phyloP scores from a whole-genome alignment of 2,113 vertebrate species.

The Megaceryle maxima region DNA sequence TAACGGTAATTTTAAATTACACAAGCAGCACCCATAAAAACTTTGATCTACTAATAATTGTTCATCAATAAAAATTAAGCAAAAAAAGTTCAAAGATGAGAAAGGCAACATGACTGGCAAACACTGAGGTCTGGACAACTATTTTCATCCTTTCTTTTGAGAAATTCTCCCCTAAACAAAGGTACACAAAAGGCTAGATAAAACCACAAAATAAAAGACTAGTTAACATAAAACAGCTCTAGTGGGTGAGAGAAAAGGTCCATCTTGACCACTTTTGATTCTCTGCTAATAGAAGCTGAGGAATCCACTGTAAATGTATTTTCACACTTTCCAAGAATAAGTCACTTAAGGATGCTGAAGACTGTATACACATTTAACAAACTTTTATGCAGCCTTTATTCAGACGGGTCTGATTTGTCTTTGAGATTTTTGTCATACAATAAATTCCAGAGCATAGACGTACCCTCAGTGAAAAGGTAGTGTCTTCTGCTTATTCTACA shows the following conservation, averaged over 20 bases:
- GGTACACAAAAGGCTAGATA: not conserved
- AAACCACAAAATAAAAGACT: not conserved
- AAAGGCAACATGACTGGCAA: not conserved
- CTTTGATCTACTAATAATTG: not conserved
- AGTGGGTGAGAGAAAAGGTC: not conserved
- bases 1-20: too few relatives aligned
- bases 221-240: not conserved
- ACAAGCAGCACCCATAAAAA: not conserved
- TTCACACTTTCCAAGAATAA: not conserved
- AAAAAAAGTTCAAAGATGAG: not conserved
- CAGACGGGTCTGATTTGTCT: not conserved
- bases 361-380: not conserved
- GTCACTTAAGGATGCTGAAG: not conserved
- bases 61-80: not conserved
- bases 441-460: not conserved
- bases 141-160: not conserved
- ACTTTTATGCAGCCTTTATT: not conserved
- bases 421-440: not conserved
- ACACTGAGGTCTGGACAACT: not conserved
- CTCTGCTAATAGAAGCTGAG: not conserved
- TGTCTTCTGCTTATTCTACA: not conserved
- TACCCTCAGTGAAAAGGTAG: not conserved
- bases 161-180: not conserved
- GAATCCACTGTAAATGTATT: fast-evolving
- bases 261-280: not conserved